phyloP scores from a whole-genome alignment of 2,888 invertebrate species.

The Napeogenes inachia region DNA sequence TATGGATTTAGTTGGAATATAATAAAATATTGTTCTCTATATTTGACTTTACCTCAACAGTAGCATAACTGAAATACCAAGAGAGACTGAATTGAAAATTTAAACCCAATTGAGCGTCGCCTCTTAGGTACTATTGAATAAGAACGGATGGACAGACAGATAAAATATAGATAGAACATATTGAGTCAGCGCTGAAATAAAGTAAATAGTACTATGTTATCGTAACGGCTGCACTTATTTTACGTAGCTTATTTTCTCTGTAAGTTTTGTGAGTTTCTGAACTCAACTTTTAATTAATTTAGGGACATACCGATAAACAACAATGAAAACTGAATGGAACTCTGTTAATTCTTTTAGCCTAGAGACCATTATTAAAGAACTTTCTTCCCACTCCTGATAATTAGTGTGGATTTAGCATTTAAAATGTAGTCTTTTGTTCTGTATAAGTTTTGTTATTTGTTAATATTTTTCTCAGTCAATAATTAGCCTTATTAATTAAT shows the following conservation, averaged over 20 bases:
- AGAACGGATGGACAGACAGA: background rate
- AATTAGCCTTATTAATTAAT: too few species aligned
- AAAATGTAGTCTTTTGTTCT: too few species aligned
- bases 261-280: constrained; percentile 1
- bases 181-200: background rate
- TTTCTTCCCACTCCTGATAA: too few species aligned
- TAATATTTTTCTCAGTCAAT: too few species aligned
- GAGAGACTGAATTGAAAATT: constrained; percentile 1
- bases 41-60: too few species aligned
- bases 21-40: too few species aligned
- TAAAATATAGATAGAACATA: background rate
- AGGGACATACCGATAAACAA: constrained; percentile 26
- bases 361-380: too few species aligned
- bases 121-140: constrained; percentile 2
- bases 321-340: constrained; percentile 17
- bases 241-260: background rate
- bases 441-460: too few species aligned
- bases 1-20: too few species aligned
- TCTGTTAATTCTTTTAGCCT: constrained; percentile 13
- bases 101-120: background rate
- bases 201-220: background rate
- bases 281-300: constrained; percentile 31
- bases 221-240: background rate
- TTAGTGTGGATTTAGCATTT: too few species aligned
- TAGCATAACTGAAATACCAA: background rate